Evolutionary conservation across 2,888 invertebrate species (phyloP), one percentile per base, ranked within the genome.

Genomic region (Sphaeridia pumilis): DNA sequence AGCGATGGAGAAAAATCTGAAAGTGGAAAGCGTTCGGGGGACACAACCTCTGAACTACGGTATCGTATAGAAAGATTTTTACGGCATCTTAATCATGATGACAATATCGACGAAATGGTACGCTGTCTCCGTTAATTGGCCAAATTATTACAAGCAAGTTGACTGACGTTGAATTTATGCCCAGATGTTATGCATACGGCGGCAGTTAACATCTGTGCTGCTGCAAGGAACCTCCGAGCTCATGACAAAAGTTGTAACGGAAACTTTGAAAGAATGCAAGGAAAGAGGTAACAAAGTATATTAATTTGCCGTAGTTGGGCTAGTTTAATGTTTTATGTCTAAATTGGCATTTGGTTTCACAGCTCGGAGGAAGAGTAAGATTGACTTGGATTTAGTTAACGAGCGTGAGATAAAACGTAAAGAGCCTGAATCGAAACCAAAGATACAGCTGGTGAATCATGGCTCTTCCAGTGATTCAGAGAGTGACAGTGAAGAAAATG

Each of bases 211-310:
- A 27, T 92, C 93, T 75, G 84, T 95, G 67, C 79, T 97, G 57
- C 77, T 95, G 66, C 89, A 90, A 71, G 93, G 93, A 67, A 95
- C 95, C 24, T 87, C 85, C 71, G 82, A 83, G 71, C 88, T 92
- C 77, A 87, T 95, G 69, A 76, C 79, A 68, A 76, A 76, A 68
- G 81, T 92, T 69, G 87, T 87, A 72, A 80, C 81, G 72, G 90
- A 92, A 75, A 85, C 88, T 70, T 77, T 83, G 73, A 82, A 80
- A 76, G 83, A 81, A 75, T 80, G 81, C 69, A 78, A 79, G 74
- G 71, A 74, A 69, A 85, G 87, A 87, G 87, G 87, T 87, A 17
- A n/a, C n/a, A n/a, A n/a, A n/a, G n/a, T n/a, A n/a, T n/a, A n/a
- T n/a, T n/a, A n/a, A n/a, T n/a, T n/a, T n/a, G n/a, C n/a, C n/a